Evolutionary conservation across 30 jellyfish, hydroid and myxozoan species (phyloP).

Genomic region (Aurelia coerulea): DNA sequence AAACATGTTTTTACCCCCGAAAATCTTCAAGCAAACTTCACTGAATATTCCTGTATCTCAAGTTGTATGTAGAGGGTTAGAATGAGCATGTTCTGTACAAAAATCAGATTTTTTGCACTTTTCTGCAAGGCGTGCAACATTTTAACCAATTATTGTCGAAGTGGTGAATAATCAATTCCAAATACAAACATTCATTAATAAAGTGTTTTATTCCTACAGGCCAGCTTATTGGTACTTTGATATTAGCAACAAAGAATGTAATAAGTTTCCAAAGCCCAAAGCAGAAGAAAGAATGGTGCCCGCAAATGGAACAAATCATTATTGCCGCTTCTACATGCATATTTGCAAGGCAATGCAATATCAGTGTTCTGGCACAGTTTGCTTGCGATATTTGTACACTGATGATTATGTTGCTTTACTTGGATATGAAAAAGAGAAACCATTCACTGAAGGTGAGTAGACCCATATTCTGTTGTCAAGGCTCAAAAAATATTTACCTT

Average conservation of each 20-base stretch:
- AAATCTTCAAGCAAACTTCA: too few species aligned
- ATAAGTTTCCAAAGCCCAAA: constrained; percentile 38
- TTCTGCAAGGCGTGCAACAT: too few species aligned
- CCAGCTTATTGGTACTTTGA: constrained; percentile 75
- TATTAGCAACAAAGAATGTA: constrained; percentile 36
- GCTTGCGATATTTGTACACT: constrained; percentile 69
- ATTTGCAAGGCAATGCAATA: constrained; percentile 70
- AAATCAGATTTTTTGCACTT: too few species aligned
- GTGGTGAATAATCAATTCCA: too few species aligned
- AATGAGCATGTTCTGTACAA: too few species aligned
- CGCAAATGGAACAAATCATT: constrained; percentile 28
- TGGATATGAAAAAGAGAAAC: constrained; percentile 64
- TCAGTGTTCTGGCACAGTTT: constrained; percentile 90
- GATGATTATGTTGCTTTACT: constrained; percentile 69
- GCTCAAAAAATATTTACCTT: background rate
- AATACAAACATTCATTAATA: too few species aligned
- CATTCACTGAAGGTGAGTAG: constrained; percentile 78
- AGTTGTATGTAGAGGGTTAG: too few species aligned
- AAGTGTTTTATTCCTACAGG: constrained; percentile 2
- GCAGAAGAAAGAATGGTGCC: constrained; percentile 12
- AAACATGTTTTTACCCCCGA: too few species aligned
- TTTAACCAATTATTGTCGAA: too few species aligned
- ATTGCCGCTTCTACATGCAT: constrained; percentile 86
- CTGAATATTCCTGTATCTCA: too few species aligned
- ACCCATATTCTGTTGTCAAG: background rate